Evolutionary conservation across 2,797 vertebrate species (phyloP), one percentile per base, ranked within the genome.

Genomic region (Fundulus diaphanus): DNA sequence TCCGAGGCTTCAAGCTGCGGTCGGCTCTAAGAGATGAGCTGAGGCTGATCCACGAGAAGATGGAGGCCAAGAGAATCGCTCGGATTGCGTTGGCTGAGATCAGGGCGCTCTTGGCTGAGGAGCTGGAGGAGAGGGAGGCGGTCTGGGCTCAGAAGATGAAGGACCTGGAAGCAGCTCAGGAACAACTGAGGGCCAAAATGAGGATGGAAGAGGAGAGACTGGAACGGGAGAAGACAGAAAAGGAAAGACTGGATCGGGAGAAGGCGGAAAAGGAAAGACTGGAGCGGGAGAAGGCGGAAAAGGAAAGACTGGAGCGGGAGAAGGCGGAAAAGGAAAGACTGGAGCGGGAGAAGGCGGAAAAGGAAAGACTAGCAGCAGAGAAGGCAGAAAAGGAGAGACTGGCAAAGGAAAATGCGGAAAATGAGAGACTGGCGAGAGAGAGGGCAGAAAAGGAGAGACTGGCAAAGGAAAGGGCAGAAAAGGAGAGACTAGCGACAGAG

Each of bases 11-110:
- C 84, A 83, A 89, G 93, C 93, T 96, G 82, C 96, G 96, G 92
- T 94, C 96, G 9, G 92, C 90, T 33, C 82, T 96, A 74, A 96
- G 91, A 90, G 95, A 97, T 54, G 94, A 97, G 37, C 91, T 96
- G 78, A 97, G 95, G 94, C 94, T 92, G 77, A 93, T 95, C 88
- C 95, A 94, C 54, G 95, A 96, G 79, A 97, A 96, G 91, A 93
- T 94, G 76, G 94, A 96, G 82, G 94, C 93, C 59, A 96, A 95
- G 88, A 93, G 92, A 90, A 96, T 97, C 48, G 96, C 96, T 87
- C 93, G 91, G 92, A 91, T 93, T 52, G 94, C 85, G 0, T 71
- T 93, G 90, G 68, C 87, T 1, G 95, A 96, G 84, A 92, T 94
- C 84, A 95, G 94, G 73, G 92, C 87, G 44, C 93, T 96, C 88